These are phyloP conservation scores for Elephantulus edwardii DNA, from an alignment of 2,113 vertebrate species.

Conservation along the genomic window DNA sequence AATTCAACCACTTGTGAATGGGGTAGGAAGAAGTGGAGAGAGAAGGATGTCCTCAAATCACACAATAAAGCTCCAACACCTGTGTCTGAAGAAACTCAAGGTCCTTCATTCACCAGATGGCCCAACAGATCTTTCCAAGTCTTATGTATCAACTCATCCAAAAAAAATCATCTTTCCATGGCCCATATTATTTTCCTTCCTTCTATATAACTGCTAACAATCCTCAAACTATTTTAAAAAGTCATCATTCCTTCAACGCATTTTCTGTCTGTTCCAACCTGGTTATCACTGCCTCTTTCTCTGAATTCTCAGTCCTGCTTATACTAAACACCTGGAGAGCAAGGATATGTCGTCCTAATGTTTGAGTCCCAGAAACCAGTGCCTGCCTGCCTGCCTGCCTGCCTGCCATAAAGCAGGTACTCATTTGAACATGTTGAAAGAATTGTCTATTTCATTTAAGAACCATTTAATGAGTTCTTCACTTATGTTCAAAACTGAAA, in stretches of 20 bases:
- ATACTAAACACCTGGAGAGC: neutral
- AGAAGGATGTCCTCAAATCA: neutral
- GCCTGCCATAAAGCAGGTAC: neutral
- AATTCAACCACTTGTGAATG: neutral
- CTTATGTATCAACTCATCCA: neutral
- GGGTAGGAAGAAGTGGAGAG: neutral
- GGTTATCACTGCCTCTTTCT: neutral
- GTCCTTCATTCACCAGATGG: neutral
- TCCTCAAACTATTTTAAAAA: conserved; percentile 23
- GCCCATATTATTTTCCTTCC: neutral
- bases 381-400: neutral
- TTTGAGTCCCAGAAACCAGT: neutral
- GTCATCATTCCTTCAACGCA: neutral
- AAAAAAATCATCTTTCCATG: neutral
- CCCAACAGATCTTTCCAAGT: neutral
- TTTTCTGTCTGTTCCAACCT: neutral
- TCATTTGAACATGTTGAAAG: neutral
- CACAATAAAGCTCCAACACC: neutral
- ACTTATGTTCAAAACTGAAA: neutral
- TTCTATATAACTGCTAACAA: neutral
- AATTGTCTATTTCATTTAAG: neutral
- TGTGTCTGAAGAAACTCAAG: neutral
- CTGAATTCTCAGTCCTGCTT: neutral
- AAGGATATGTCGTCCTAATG: neutral
- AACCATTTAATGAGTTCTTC: neutral